Percentiles rank a stretch among this genome's conserved stretches.
phyloP scores from a whole-genome alignment of 2,888 invertebrate species.

The Lissocephala sabroskyi region DNA sequence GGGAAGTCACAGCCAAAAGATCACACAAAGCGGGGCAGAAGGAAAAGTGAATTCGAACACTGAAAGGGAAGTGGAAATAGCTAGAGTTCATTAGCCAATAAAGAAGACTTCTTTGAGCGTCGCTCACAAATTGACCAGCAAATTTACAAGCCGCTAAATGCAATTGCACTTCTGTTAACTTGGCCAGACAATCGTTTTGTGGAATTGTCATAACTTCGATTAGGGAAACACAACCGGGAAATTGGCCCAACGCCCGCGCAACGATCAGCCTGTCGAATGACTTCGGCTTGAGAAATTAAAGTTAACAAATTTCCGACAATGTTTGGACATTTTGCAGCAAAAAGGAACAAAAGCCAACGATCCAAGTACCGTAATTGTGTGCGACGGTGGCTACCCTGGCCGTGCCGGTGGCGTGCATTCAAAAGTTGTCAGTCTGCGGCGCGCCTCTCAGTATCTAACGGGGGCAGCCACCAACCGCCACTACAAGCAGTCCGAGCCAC shows the following conservation, averaged over 20 bases:
- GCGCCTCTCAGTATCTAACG: neutral
- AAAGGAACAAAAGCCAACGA: conserved; percentile 32
- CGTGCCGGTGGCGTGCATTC: conserved; percentile 49
- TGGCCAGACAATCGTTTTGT: no score
- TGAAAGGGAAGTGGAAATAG: no score
- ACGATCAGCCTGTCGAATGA: conserved; percentile 11
- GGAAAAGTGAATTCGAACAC: no score
- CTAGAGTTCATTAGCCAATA: no score
- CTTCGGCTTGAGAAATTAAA: conserved; percentile 58
- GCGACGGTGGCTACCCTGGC: no score
- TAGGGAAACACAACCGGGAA: conserved; percentile 23
- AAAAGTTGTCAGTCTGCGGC: conserved; percentile 41
- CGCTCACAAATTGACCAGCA: conserved; percentile 58
- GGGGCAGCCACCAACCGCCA: conserved; percentile 5
- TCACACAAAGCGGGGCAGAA: no score
- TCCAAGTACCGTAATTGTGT: conserved; percentile 57
- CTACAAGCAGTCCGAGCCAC: neutral
- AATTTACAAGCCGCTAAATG: conserved; percentile 61
- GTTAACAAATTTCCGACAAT: conserved; percentile 66
- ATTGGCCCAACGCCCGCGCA: conserved; percentile 52
- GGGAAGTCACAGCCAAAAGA: no score
- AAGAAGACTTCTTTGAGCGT: no score
- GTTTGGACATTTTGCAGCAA: conserved; percentile 54
- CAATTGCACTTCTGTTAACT: no score
- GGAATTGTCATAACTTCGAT: conserved; percentile 60